Percentiles rank a stretch among this genome's conserved stretches.
These are phyloP conservation scores for Epinotia demarniana DNA, from an alignment of 2,888 invertebrate genomes.

Conservation along the genomic window DNA sequence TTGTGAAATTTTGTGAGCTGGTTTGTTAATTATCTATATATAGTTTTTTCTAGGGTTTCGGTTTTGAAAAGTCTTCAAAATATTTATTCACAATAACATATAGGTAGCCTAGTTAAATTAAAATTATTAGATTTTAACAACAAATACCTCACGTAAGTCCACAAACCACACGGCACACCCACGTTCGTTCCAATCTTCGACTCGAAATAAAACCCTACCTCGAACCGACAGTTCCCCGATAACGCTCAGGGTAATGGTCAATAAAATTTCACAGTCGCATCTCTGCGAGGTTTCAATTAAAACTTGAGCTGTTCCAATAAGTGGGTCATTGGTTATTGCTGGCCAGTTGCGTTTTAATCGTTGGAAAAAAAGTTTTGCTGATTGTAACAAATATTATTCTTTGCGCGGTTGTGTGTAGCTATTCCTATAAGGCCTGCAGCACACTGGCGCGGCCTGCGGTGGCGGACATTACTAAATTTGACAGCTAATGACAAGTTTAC, in stretches of 20 bases:
- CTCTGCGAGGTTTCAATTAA: conserved; percentile 46
- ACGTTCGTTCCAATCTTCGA: neutral
- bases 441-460: too few relatives aligned
- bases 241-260: conserved; percentile 45
- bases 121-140: too few relatives aligned
- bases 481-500: too few relatives aligned
- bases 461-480: too few relatives aligned
- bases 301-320: conserved; percentile 46
- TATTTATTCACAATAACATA: neutral
- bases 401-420: too few relatives aligned
- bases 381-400: too few relatives aligned
- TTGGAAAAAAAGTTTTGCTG: neutral
- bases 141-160: neutral
- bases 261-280: conserved; percentile 47
- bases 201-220: neutral
- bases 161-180: neutral
- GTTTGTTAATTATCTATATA: too few relatives aligned
- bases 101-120: too few relatives aligned
- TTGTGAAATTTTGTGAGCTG: too few relatives aligned
- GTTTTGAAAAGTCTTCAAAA: too few relatives aligned
- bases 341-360: conserved; percentile 18
- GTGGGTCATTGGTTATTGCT: conserved; percentile 24
- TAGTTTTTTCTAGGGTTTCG: too few relatives aligned
- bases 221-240: conserved; percentile 39
- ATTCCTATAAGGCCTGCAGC: too few relatives aligned